phyloP scores from a whole-genome alignment of 2,113 vertebrate species.

The Pantherophis guttatus region DNA sequence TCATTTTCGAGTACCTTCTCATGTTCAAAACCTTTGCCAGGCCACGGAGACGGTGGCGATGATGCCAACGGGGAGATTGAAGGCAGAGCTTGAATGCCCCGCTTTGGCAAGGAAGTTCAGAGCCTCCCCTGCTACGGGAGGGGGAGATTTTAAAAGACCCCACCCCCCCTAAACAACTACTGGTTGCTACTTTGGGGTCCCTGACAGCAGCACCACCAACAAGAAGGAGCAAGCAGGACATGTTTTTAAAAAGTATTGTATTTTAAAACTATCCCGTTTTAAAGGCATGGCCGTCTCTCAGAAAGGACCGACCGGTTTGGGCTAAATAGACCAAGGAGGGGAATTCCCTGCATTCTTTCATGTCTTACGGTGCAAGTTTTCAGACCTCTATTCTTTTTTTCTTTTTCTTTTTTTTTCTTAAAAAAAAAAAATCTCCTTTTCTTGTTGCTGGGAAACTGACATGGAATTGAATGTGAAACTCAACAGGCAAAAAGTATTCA shows the following conservation, averaged over 20 bases:
- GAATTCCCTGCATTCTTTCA: background rate
- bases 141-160: no score
- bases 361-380: background rate
- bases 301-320: background rate
- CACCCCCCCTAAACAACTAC: background rate
- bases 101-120: background rate
- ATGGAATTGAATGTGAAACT: background rate
- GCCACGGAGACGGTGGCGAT: no score
- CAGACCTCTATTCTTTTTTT: background rate
- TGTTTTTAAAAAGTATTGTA: background rate
- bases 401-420: no score
- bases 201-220: background rate
- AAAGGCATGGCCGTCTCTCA: background rate
- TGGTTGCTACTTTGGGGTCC: background rate
- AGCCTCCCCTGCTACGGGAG: no score
- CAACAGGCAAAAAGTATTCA: background rate
- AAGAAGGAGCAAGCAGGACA: background rate
- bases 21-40: background rate
- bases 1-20: background rate
- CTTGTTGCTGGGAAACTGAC: background rate
- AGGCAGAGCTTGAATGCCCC: background rate
- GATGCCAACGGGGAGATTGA: background rate
- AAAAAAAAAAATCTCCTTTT: background rate
- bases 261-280: background rate
- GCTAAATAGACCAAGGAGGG: background rate